phyloP scores from a whole-genome alignment of 2,113 vertebrate species.

The Channa argus region DNA sequence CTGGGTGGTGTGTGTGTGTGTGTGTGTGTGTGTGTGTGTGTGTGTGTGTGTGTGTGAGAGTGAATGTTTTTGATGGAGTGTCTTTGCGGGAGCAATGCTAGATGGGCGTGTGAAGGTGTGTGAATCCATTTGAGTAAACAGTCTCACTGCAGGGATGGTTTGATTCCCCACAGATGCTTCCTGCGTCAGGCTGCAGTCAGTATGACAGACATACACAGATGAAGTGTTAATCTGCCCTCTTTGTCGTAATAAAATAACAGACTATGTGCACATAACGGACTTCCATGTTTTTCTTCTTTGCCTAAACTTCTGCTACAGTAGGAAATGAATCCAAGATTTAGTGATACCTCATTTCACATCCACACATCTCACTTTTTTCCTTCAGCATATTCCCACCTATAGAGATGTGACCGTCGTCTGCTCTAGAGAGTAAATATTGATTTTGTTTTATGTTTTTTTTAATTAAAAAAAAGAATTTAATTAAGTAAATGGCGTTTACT shows the following conservation, averaged over 20 bases:
- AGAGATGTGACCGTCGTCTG: too few relatives aligned
- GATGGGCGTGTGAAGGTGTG: constrained; percentile 38
- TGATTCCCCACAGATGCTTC: constrained; percentile 23
- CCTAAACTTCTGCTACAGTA: too few relatives aligned
- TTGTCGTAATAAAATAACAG: constrained; percentile 46
- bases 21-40: neutral
- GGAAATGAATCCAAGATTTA: too few relatives aligned
- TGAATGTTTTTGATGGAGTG: constrained; percentile 25
- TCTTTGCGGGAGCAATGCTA: neutral
- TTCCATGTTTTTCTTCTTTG: too few relatives aligned
- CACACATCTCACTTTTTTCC: too few relatives aligned
- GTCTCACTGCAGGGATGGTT: constrained; percentile 54
- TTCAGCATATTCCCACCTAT: too few relatives aligned
- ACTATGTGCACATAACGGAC: too few relatives aligned
- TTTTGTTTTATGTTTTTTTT: too few relatives aligned
- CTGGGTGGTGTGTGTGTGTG: constrained; percentile 24
- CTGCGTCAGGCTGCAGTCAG: constrained; percentile 27
- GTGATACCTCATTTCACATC: too few relatives aligned
- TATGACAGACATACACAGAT: constrained; percentile 24
- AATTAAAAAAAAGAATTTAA: too few relatives aligned
- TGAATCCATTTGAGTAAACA: constrained; percentile 49
- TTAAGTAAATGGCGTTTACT: too few relatives aligned
- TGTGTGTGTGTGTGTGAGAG: neutral
- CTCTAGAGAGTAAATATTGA: too few relatives aligned
- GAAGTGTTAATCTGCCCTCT: constrained; percentile 45